Evolutionary conservation across 2,888 invertebrate species (phyloP).

Genomic region (Sphaerophoria rueppellii): DNA sequence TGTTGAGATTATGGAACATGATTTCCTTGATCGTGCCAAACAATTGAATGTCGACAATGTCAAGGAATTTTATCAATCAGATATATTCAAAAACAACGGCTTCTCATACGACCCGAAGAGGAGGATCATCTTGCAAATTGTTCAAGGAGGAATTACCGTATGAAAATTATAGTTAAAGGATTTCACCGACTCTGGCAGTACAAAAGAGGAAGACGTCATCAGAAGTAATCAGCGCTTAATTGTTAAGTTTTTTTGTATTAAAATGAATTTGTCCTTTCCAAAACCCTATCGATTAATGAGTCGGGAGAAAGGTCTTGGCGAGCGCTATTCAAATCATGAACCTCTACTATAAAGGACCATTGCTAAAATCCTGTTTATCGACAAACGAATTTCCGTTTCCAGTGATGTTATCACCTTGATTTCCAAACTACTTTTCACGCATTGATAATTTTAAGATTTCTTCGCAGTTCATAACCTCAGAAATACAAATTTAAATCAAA

Average conservation of each 20-base stretch:
- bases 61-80: constrained; percentile 94
- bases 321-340: no score
- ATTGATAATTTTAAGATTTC: background rate
- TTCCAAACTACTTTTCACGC: no score
- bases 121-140: constrained; percentile 92
- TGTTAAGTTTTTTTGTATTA: constrained; percentile 45
- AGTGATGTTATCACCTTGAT: no score
- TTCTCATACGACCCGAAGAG: constrained; percentile 92
- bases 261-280: constrained; percentile 1
- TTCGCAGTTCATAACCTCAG: background rate
- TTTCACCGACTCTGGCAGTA: constrained; percentile 54
- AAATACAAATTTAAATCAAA: background rate
- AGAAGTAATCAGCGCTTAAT: background rate
- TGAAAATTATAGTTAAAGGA: constrained; percentile 63
- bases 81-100: constrained; percentile 93
- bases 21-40: constrained; percentile 92
- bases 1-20: constrained; percentile 94
- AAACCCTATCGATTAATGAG: no score
- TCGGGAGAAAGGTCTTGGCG: no score
- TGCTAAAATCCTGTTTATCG: no score
- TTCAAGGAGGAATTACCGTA: constrained; percentile 84
- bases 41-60: constrained; percentile 95
- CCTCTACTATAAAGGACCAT: no score
- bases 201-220: constrained; percentile 37
- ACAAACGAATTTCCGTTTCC: no score